phyloP scores from a whole-genome alignment of 2,113 vertebrate genomes.

The Circaetus gallicus region DNA sequence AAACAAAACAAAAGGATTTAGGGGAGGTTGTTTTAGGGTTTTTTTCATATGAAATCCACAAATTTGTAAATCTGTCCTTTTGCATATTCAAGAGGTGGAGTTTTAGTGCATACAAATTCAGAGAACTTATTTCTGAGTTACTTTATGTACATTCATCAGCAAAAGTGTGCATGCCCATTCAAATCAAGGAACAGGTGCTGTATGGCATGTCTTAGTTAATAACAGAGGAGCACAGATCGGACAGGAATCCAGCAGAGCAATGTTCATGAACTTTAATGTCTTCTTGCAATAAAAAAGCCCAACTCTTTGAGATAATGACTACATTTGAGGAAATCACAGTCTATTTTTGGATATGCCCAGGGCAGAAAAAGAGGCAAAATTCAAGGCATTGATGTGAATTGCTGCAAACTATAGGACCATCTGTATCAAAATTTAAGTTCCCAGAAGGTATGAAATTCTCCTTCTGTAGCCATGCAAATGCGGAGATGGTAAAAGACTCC shows the following conservation, averaged over 20 bases:
- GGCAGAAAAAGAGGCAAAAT: not conserved
- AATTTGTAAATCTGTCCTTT: not conserved
- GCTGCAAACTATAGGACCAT: not conserved
- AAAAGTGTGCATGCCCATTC: not conserved
- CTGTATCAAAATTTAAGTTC: not conserved
- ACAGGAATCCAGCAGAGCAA: not conserved
- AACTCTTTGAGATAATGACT: not conserved
- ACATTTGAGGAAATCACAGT: not conserved
- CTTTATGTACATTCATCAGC: not conserved
- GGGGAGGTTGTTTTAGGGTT: accelerated
- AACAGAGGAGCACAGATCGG: not conserved
- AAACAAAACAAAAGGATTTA: not conserved
- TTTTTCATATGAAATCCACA: not conserved
- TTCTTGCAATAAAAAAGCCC: not conserved
- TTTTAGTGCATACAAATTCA: not conserved
- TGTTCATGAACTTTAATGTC: not conserved
- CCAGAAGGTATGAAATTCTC: not conserved
- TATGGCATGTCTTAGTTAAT: not conserved
- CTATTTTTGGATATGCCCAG: not conserved
- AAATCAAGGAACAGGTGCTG: not conserved
- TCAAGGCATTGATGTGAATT: not conserved
- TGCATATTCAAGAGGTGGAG: not conserved
- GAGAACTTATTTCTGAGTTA: not conserved
- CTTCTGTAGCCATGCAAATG: not conserved
- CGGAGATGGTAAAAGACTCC: not conserved